Evolutionary conservation across 2,797 vertebrate genomes (phyloP).

Genomic region (Coregonus suidteri): DNA sequence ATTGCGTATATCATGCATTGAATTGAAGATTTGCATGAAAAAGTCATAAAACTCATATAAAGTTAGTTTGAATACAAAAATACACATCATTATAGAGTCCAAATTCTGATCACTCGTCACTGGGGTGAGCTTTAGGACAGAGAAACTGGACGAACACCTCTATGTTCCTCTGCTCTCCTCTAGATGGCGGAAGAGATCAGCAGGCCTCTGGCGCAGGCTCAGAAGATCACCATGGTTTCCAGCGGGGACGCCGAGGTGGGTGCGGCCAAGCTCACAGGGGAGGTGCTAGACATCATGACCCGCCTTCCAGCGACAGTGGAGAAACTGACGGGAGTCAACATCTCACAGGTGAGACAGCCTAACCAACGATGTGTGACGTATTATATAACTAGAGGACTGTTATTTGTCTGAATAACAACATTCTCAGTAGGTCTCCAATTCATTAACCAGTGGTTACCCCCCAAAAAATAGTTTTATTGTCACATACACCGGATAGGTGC

Average conservation of each 20-base stretch:
- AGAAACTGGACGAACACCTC: not conserved
- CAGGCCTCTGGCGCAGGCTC: slow-evolving; percentile 78
- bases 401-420: not conserved
- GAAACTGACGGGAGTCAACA: slow-evolving; percentile 85
- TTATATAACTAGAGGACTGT: not conserved
- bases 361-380: not conserved
- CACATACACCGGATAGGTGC: too few species aligned
- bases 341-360: slow-evolving; percentile 80
- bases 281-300: slow-evolving; percentile 88
- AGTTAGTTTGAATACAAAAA: not conserved
- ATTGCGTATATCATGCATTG: not conserved
- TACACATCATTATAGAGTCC: not conserved
- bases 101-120: not conserved
- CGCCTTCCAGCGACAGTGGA: slow-evolving; percentile 81
- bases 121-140: not conserved
- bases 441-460: not conserved
- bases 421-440: not conserved
- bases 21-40: not conserved
- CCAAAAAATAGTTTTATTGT: too few species aligned
- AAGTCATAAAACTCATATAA: not conserved
- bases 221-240: slow-evolving; percentile 87
- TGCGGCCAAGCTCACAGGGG: slow-evolving; percentile 83
- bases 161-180: slow-evolving; percentile 16
- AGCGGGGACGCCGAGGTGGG: slow-evolving; percentile 81
- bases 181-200: slow-evolving; percentile 91